These are phyloP conservation scores for Myiozetetes cayanensis DNA, from an alignment of 2,113 vertebrate genomes.

Conservation along the genomic window DNA sequence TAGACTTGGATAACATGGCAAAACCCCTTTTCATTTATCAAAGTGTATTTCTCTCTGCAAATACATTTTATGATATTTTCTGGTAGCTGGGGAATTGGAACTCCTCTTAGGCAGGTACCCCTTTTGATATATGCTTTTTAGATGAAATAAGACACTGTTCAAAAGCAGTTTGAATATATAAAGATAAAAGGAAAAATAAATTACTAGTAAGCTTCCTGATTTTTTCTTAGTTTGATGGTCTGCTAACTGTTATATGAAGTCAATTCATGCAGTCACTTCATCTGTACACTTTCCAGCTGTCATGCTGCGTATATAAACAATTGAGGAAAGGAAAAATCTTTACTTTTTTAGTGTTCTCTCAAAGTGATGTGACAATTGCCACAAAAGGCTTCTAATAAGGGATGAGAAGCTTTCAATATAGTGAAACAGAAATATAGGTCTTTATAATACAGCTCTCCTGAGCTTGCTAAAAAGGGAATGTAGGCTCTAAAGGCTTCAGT, in stretches of 20 bases:
- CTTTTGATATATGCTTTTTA: background rate
- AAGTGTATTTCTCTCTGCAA: background rate
- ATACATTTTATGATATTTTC: background rate
- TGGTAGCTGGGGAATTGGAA: background rate
- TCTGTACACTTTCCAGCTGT: background rate
- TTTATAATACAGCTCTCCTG: background rate
- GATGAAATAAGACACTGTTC: background rate
- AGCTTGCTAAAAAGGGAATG: background rate
- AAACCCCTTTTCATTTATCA: background rate
- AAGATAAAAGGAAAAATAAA: conserved; percentile 2
- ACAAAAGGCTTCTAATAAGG: background rate
- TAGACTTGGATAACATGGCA: background rate
- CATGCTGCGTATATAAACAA: background rate
- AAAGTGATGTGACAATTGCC: background rate
- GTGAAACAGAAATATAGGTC: background rate
- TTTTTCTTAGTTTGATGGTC: background rate
- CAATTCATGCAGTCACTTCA: background rate
- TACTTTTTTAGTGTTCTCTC: background rate
- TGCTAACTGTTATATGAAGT: background rate
- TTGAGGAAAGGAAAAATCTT: background rate
- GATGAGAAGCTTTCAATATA: background rate
- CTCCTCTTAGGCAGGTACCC: background rate
- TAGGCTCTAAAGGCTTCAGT: background rate
- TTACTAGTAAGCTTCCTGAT: background rate
- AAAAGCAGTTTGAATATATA: background rate